phyloP scores from a whole-genome alignment of 2,113 vertebrate genomes.

The Serinus canaria region DNA sequence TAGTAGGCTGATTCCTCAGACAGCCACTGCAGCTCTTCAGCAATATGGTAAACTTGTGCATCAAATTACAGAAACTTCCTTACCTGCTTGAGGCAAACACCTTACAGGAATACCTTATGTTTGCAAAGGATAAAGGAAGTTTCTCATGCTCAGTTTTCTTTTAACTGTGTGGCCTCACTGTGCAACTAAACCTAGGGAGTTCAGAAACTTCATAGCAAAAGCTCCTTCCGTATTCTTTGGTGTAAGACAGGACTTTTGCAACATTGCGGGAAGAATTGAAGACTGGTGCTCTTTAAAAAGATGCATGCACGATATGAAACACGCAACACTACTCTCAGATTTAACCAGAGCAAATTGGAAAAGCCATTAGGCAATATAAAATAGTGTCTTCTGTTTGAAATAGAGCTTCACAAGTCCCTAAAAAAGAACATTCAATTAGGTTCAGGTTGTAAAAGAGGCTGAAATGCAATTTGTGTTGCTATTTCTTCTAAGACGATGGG shows the following conservation, averaged over 20 bases:
- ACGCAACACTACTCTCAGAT: neutral
- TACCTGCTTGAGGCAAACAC: neutral
- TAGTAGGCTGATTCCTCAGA: neutral
- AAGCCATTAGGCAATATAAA: conserved; percentile 1
- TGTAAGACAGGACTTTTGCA: neutral
- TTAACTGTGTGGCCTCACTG: neutral
- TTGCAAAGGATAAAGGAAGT: neutral
- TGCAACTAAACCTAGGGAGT: neutral
- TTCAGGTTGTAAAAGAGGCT: conserved; percentile 28
- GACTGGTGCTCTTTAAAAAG: neutral
- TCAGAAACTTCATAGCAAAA: neutral
- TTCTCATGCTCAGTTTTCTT: neutral
- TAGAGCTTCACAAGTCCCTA: neutral
- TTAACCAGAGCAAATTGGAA: conserved; percentile 5
- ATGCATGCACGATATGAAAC: neutral
- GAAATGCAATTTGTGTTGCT: conserved; percentile 2
- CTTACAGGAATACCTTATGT: neutral
- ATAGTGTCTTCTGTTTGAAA: neutral
- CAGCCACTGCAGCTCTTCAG: neutral
- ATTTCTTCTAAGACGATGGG: neutral
- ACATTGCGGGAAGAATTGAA: neutral
- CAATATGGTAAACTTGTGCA: neutral
- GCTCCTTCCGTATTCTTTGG: neutral
- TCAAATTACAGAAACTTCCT: neutral
- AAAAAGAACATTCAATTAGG: neutral